These are phyloP conservation scores for Scaptomyza cyrtandrae DNA, from an alignment of 2,888 invertebrate genomes.

Conservation along the genomic window DNA sequence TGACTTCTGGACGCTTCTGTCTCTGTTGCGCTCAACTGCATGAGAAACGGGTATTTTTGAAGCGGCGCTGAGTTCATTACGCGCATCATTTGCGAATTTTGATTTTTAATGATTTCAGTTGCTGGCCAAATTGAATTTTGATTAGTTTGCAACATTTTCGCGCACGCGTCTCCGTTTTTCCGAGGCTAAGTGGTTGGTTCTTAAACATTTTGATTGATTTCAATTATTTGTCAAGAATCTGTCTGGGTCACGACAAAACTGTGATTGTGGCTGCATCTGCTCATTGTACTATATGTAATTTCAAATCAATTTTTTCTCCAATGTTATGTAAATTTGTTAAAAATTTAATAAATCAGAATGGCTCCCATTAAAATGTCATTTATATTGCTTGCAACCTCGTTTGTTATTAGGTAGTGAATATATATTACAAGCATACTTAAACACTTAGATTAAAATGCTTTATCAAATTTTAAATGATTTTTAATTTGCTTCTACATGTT, in stretches of 20 bases:
- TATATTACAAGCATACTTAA: no score
- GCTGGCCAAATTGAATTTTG: constrained; percentile 79
- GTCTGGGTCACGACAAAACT: constrained; percentile 4
- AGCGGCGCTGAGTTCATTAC: constrained; percentile 69
- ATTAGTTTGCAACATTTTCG: constrained; percentile 67
- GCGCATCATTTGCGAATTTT: constrained; percentile 83
- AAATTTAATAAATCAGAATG: neutral
- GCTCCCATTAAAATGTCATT: neutral
- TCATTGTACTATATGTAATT: neutral
- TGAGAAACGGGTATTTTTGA: constrained; percentile 63
- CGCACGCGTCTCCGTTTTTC: constrained; percentile 36
- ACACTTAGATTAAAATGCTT: no score
- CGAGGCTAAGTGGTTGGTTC: constrained; percentile 25
- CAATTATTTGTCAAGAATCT: constrained; percentile 71
- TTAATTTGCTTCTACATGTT: no score
- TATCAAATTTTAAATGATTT: no score
- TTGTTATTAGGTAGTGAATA: no score
- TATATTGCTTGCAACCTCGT: neutral
- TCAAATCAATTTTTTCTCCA: neutral
- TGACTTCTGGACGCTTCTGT: constrained; percentile 12
- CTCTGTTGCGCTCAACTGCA: constrained; percentile 26
- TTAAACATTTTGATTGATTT: constrained; percentile 75
- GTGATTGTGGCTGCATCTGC: constrained; percentile 41
- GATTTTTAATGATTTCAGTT: constrained; percentile 76
- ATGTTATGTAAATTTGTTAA: constrained; percentile 38